Evolutionary conservation across 2,888 invertebrate genomes (phyloP).

Genomic region (Drosophila nr. perissopoda): DNA sequence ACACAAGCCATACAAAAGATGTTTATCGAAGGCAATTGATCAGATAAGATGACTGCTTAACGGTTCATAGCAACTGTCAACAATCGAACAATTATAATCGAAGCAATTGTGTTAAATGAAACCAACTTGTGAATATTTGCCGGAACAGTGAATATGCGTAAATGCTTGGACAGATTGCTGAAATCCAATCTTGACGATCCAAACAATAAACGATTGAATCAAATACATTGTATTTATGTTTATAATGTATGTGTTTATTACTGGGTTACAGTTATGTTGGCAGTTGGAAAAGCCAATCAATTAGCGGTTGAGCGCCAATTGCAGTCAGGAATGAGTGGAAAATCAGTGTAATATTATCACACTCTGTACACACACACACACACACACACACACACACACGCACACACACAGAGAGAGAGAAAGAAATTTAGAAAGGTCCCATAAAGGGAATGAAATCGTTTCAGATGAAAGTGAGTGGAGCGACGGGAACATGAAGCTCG

Average conservation of each 20-base stretch:
- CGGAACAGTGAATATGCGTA: background rate
- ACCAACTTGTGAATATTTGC: conserved; percentile 6
- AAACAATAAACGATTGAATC: conserved; percentile 23
- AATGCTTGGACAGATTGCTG: conserved; percentile 25
- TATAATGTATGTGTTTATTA: conserved; percentile 1
- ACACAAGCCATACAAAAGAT: conserved; percentile 3
- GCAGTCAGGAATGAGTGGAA: conserved; percentile 29
- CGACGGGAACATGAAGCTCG: conserved; percentile 14
- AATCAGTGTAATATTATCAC: conserved; percentile 28
- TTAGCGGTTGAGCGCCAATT: conserved; percentile 54
- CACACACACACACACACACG: conserved; percentile 1
- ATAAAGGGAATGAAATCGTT: conserved; percentile 33
- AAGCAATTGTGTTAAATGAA: background rate
- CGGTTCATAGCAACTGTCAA: background rate
- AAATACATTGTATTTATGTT: conserved; percentile 25
- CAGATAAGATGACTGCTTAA: conserved; percentile 10
- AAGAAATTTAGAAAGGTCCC: conserved; percentile 52
- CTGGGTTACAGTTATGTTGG: background rate
- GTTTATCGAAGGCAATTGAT: conserved; percentile 6
- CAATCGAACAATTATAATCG: background rate
- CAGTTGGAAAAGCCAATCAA: conserved; percentile 37
- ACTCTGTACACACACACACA: conserved; percentile 1
- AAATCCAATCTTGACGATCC: conserved; percentile 9
- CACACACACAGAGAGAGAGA: background rate
- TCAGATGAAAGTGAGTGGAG: conserved; percentile 56